These are phyloP conservation scores for Hermetia illucens DNA, from an alignment of 1,140 invertebrate genomes.

Conservation along the genomic window DNA sequence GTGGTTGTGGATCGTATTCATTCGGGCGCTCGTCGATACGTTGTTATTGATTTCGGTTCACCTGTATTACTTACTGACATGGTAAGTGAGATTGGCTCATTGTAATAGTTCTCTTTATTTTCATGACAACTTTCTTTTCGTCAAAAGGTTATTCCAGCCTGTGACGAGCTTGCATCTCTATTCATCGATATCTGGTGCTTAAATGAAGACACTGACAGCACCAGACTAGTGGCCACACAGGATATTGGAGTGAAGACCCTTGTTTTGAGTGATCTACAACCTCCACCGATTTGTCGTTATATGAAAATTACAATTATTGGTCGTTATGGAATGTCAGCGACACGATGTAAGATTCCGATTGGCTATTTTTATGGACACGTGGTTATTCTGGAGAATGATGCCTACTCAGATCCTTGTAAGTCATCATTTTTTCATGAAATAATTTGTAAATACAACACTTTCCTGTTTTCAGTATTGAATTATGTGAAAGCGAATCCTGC, in stretches of 20 bases:
- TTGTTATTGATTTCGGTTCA: conserved; percentile 80
- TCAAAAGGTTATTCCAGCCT: conserved; percentile 60
- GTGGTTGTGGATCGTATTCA: conserved; percentile 89
- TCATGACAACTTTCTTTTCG: neutral
- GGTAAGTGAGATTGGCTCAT: conserved; percentile 20
- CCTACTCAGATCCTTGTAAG: conserved; percentile 36
- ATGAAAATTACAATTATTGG: conserved; percentile 83
- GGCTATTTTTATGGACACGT: conserved; percentile 88
- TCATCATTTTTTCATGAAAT: no score
- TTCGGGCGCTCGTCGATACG: conserved; percentile 72
- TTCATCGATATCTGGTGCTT: conserved; percentile 81
- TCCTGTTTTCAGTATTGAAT: conserved; percentile 10
- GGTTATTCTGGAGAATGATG: conserved; percentile 54
- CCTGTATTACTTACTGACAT: conserved; percentile 75
- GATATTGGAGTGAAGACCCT: conserved; percentile 74
- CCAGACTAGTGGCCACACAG: conserved; percentile 67
- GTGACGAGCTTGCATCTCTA: conserved; percentile 70
- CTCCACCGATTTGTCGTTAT: conserved; percentile 73
- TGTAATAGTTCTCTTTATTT: conserved; percentile 1
- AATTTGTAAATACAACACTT: neutral
- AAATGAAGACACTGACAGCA: conserved; percentile 69
- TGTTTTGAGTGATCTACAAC: conserved; percentile 75
- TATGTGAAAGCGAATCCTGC: conserved; percentile 17
- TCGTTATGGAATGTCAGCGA: conserved; percentile 77
- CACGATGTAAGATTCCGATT: conserved; percentile 75